Evolutionary conservation across 2,113 vertebrate species (phyloP), one percentile per base, ranked within the genome.

Genomic region (Gambusia holbrooki): DNA sequence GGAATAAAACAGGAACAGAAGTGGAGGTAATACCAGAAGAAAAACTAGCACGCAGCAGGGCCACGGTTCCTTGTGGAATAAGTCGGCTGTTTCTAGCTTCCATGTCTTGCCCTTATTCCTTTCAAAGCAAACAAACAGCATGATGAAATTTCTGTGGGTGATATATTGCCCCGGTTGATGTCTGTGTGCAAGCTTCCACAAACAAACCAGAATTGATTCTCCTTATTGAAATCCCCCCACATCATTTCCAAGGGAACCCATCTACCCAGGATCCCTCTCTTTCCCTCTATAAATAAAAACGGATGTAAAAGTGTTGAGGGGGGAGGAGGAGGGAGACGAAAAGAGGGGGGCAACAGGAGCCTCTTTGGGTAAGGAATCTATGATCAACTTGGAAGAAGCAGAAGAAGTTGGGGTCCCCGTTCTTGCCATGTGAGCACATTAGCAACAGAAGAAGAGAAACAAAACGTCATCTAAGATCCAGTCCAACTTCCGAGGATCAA

Each of bases 221-320:
- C 74, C 74, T 85, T 92, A 88, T 85, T 90, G 88, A 88, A 90
- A 92, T 88, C 78, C 76, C 40, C 66, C 66, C 66, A 75, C 67
- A 77, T 87, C 80, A 77, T 81, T 87, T 81, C 75, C 65, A 64
- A 83, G 61, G 73, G 75, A 66, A 86, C 86, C 80, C 74, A 48
- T 82, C 80, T 45, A 61, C 74, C 77, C 65, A 11, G 62, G 74
- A 72, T 84, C 66, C 17, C 17, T 71, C 33, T 71, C 66, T n/a
- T 13, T 32, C 60, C 68, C 74, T 74, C 73, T 70, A 77, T 77
- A 81, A 88, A 84, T 80, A 72, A 79, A 80, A 74, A 29, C 11
- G 42, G 42, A 62, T 65, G 48, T 62, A 67, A 40, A 67, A 19
- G 75, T 58, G 5, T 51, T 22, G 51, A 63, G 40, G 28, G 25